phyloP scores from a whole-genome alignment of 2,797 vertebrate genomes.

The Dryobates pubescens region DNA sequence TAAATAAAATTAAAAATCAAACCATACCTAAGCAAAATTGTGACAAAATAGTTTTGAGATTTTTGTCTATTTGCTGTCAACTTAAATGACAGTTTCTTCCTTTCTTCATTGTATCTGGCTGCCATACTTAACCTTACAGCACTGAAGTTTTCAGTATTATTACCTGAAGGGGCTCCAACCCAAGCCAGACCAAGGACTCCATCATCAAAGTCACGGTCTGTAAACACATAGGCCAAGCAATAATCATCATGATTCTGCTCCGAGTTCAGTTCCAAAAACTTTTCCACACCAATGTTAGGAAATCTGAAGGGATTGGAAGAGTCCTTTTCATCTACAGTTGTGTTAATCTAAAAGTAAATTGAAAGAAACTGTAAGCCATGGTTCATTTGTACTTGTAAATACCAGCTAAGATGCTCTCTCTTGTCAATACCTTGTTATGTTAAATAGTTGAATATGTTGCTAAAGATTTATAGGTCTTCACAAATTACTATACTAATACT shows the following conservation, averaged over 20 bases:
- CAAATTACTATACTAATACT: not conserved
- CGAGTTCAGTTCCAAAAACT: slow-evolving; percentile 96
- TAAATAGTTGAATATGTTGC: not conserved
- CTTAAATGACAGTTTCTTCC: not conserved
- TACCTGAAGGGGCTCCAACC: slow-evolving; percentile 98
- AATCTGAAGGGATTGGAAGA: slow-evolving; percentile 95
- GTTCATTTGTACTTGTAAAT: slow-evolving; percentile 1
- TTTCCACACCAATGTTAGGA: slow-evolving; percentile 97
- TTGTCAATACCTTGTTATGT: not conserved
- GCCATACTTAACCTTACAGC: not conserved
- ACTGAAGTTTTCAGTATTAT: not conserved
- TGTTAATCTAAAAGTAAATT: slow-evolving; percentile 89
- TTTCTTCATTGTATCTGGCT: not conserved
- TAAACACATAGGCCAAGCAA: slow-evolving; percentile 97
- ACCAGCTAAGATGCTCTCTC: not conserved
- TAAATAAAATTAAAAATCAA: not conserved
- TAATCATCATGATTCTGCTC: slow-evolving; percentile 99
- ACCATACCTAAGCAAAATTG: not conserved
- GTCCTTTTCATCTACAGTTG: slow-evolving; percentile 89
- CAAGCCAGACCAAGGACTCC: slow-evolving; percentile 96
- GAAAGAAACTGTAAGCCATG: not conserved
- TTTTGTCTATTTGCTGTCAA: not conserved
- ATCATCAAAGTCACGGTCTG: slow-evolving; percentile 97
- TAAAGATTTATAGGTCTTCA: not conserved
- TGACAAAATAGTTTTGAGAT: not conserved